A percentile compares a stretch with the other conserved stretches of the same genome.
phyloP scores from a whole-genome alignment of 2,797 vertebrate genomes.

The Oceanodroma leucorhoa region DNA sequence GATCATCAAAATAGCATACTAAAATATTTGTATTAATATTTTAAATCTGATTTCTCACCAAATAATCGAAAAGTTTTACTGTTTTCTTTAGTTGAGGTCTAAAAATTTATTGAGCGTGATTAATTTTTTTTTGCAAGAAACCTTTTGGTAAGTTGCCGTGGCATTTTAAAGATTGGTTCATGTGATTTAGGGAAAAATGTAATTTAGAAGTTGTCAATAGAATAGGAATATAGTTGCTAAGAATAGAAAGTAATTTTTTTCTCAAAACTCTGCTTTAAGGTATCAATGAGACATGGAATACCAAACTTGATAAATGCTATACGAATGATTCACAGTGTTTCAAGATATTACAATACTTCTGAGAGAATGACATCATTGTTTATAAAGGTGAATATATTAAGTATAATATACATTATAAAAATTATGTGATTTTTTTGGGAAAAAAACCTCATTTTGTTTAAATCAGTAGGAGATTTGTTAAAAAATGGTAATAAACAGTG shows the following conservation, averaged over 20 bases:
- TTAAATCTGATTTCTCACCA: not conserved
- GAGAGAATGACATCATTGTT: constrained; percentile 82
- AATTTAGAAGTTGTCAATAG: not conserved
- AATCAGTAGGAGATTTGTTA: not conserved
- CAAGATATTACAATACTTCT: constrained; percentile 82
- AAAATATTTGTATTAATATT: not conserved
- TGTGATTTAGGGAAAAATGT: not conserved
- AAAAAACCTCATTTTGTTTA: not conserved
- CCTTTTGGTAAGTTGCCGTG: not conserved
- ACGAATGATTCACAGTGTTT: constrained; percentile 79
- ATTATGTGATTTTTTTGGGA: not conserved
- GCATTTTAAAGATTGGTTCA: not conserved
- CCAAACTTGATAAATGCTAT: constrained; percentile 80
- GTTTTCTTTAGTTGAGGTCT: not conserved
- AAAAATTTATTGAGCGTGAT: not conserved
- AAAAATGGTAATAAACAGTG: not conserved
- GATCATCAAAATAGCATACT: not conserved
- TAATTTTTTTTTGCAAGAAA: not conserved
- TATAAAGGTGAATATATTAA: constrained; percentile 76
- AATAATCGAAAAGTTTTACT: not conserved
- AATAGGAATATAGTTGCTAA: not conserved
- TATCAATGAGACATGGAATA: constrained; percentile 79
- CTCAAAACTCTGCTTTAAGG: constrained; percentile 70
- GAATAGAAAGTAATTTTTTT: not conserved
- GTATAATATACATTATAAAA: not conserved